Percentiles rank a stretch among this genome's conserved stretches.
Evolutionary conservation across 1,140 invertebrate species (phyloP).

Genomic region (Euglossa dilemma): DNA sequence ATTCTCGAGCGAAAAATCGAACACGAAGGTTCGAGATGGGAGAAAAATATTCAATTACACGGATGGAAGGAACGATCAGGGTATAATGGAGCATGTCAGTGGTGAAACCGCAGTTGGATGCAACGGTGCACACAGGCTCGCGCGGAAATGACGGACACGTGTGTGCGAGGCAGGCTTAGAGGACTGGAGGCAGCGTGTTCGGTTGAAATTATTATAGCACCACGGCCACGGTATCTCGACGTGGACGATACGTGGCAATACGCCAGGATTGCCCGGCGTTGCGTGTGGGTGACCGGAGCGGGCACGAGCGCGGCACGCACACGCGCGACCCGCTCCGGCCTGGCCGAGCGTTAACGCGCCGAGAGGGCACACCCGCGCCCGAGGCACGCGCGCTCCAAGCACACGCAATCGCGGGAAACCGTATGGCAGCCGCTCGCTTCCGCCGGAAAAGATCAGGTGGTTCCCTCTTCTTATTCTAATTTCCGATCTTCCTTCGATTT

Average conservation of each 20-base stretch:
- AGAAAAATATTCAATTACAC: too few species aligned
- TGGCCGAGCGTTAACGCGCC: constrained; percentile 60
- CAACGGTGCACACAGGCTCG: constrained; percentile 26
- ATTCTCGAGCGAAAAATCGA: too few species aligned
- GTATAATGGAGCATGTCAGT: neutral
- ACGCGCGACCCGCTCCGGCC: neutral
- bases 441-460: constrained; percentile 21
- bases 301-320: constrained; percentile 28
- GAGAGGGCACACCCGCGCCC: constrained; percentile 66
- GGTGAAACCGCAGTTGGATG: neutral
- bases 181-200: constrained; percentile 18
- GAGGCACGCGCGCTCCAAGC: constrained; percentile 61
- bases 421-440: constrained; percentile 2
- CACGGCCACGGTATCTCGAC: constrained; percentile 55
- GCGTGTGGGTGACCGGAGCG: constrained; percentile 56
- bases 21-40: too few species aligned
- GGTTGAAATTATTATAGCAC: constrained; percentile 56
- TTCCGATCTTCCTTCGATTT: too few species aligned
- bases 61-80: too few species aligned
- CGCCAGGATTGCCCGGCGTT: constrained; percentile 35
- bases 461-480: too few species aligned
- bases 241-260: constrained; percentile 55
- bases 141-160: constrained; percentile 38
- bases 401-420: constrained; percentile 59
- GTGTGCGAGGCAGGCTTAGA: constrained; percentile 3